phyloP scores from a whole-genome alignment of 2,888 invertebrate species.

The Meteorus cinctellus region DNA sequence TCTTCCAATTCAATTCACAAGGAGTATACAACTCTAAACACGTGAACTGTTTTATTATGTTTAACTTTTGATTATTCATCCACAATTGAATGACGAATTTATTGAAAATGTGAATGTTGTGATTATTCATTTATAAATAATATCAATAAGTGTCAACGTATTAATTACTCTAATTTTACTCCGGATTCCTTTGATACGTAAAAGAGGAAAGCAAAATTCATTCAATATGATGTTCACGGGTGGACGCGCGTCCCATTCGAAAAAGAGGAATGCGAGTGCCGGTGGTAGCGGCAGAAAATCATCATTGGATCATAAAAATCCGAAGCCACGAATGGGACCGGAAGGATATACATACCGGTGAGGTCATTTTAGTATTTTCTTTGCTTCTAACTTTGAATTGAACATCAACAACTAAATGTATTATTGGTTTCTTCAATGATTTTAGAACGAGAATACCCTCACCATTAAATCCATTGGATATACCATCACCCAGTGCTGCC shows the following conservation, averaged over 20 bases:
- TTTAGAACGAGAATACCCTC: conserved; percentile 67
- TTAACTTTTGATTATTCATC: neutral
- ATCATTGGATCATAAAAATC: conserved; percentile 59
- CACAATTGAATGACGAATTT: neutral
- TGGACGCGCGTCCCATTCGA: conserved; percentile 76
- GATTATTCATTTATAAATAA: neutral
- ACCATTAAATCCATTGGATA: conserved; percentile 63
- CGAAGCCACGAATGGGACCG: conserved; percentile 57
- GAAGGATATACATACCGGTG: conserved; percentile 70
- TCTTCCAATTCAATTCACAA: neutral
- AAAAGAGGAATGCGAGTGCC: conserved; percentile 64
- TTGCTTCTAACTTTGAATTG: neutral
- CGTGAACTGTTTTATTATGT: neutral
- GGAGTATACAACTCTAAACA: neutral
- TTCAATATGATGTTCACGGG: conserved; percentile 82
- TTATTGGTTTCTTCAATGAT: conserved; percentile 24
- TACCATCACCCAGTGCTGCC: conserved; percentile 61
- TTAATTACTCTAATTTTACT: neutral
- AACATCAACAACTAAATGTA: neutral
- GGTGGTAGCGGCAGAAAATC: conserved; percentile 58
- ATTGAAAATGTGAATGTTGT: neutral
- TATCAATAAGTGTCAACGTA: neutral
- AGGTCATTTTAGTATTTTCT: conserved; percentile 34
- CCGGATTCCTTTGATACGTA: neutral
- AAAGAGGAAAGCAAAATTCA: conserved; percentile 24